Evolutionary conservation across 2,113 vertebrate genomes (phyloP).

Genomic region (Ancistrus triradiatus): DNA sequence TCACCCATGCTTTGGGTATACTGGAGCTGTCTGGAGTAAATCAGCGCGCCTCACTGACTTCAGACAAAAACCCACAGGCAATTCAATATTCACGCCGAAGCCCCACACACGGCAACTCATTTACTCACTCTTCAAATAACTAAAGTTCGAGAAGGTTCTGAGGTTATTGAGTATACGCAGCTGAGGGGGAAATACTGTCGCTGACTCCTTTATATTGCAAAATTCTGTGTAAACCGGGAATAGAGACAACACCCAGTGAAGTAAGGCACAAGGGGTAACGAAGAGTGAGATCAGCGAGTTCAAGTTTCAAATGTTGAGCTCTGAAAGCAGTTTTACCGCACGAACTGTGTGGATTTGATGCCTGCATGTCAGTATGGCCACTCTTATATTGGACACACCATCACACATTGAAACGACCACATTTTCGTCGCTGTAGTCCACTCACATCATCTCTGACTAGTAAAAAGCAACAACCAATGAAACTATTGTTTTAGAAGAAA

Average conservation of each 20-base stretch:
- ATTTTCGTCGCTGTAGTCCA: no score
- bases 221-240: background rate
- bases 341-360: background rate
- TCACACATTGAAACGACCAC: no score
- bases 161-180: background rate
- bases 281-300: background rate
- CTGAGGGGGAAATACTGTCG: background rate
- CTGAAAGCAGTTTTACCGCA: background rate
- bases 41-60: slow-evolving; percentile 1
- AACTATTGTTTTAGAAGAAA: no score
- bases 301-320: background rate
- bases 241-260: background rate
- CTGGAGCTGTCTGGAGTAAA: slow-evolving; percentile 9
- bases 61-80: slow-evolving; percentile 2
- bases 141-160: background rate
- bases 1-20: background rate
- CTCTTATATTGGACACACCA: no score
- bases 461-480: no score
- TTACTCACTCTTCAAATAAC: background rate
- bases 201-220: background rate
- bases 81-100: background rate
- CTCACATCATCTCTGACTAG: no score
- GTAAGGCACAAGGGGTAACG: background rate
- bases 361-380: no score
- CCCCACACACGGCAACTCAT: no score